Percentiles rank a stretch among this genome's conserved stretches.
Evolutionary conservation across 1,140 invertebrate genomes (phyloP).

Genomic region (Drosophila auraria): DNA sequence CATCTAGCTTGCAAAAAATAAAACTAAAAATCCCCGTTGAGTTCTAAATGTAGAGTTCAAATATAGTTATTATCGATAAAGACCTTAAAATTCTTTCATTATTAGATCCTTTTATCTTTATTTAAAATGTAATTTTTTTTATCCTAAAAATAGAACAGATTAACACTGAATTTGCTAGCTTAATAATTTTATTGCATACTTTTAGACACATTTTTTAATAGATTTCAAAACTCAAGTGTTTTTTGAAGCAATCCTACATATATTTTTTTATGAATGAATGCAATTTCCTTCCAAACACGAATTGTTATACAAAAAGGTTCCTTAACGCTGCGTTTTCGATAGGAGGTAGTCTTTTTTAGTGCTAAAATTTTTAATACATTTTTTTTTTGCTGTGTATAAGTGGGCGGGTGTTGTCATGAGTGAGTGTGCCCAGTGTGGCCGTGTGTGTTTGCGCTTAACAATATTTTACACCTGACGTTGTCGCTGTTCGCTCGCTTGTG

Average conservation of each 20-base stretch:
- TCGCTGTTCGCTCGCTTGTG: constrained; percentile 58
- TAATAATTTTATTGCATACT: background rate
- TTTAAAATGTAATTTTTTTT: no score
- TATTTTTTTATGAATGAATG: background rate
- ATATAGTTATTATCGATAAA: no score
- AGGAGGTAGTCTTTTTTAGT: background rate
- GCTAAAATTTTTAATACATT: background rate
- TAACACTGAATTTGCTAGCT: background rate
- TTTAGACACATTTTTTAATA: background rate
- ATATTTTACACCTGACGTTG: constrained; percentile 81
- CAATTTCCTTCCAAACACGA: no score
- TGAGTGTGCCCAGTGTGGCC: constrained; percentile 12
- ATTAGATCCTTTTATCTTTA: no score
- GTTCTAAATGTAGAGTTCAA: no score
- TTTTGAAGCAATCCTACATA: background rate
- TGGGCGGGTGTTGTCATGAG: background rate
- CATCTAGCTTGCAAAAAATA: background rate
- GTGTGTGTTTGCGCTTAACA: constrained; percentile 61
- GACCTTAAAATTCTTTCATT: no score
- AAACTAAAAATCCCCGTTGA: no score
- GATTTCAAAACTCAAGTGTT: background rate
- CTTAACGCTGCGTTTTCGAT: background rate
- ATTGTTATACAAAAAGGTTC: background rate
- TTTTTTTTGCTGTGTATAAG: background rate
- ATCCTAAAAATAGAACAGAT: background rate